These are phyloP conservation scores for Lepus townsendii DNA, from an alignment of 2,797 vertebrate species.

Conservation along the genomic window DNA sequence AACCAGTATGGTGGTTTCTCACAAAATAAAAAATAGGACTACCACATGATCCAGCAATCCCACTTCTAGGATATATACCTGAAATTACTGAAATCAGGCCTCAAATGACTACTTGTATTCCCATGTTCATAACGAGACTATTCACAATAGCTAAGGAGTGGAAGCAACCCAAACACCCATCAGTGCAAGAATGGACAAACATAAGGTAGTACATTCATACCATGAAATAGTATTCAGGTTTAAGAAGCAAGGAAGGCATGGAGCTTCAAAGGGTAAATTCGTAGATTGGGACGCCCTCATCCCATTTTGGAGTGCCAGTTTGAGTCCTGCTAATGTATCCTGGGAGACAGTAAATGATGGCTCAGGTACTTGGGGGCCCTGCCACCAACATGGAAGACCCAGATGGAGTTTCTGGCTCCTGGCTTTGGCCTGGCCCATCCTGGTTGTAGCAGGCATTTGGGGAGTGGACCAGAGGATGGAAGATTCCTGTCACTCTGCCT, in stretches of 20 bases:
- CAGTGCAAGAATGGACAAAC: background rate
- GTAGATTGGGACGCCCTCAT: no score
- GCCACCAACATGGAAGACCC: no score
- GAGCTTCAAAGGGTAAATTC: no score
- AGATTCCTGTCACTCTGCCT: no score
- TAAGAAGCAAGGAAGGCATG: background rate
- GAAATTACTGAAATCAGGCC: constrained; percentile 48
- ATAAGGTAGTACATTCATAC: background rate
- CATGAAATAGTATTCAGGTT: background rate
- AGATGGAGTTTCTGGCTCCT: no score
- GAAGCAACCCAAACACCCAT: constrained; percentile 47
- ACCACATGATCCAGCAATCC: constrained; percentile 32
- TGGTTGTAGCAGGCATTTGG: no score
- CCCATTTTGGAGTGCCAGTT: no score
- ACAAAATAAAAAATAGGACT: constrained; percentile 52
- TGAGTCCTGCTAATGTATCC: no score
- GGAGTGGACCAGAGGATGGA: no score
- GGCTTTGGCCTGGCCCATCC: no score
- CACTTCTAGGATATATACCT: background rate
- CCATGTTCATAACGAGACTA: background rate
- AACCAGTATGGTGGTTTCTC: background rate
- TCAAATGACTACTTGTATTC: constrained; percentile 11
- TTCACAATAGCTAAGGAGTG: background rate
- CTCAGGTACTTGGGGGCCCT: no score
- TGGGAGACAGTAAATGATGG: no score